Evolutionary conservation across 2,113 vertebrate species (phyloP), one percentile per base, ranked within the genome.

Genomic region (Rhinolophus sinicus): DNA sequence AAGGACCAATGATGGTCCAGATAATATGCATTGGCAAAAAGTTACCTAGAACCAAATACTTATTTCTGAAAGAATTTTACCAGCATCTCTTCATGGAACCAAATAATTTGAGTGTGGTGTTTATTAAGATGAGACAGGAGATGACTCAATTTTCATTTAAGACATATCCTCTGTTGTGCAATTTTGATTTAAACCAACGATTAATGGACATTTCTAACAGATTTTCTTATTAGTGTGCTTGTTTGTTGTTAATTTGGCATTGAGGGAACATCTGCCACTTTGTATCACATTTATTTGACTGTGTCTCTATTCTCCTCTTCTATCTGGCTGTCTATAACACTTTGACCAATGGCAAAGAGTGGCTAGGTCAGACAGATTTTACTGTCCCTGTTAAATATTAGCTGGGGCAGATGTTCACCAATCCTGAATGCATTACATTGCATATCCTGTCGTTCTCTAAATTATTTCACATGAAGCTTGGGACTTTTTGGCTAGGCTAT

Each of bases 1-100:
- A 87, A 67, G 47, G 88, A 70, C 22, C 8, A 50, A 50, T 82
- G 22, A 13, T 18, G 2, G 22, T 1, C 15, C 33, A 88, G 13
- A 47, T 92, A 88, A 26, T 47, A 84, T 58, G 40, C 30, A 86
- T 67, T 90, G 38, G 3, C 33, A 86, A 69, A 35, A 67, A 95
- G 60, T 90, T 70, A 58, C 19, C 12, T 91, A 91, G 19, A 73
- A 47, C 18, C 16, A 93, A 88, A 47, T 80, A 73, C 11, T 84
- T 80, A 88, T 56, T 93, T 95, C 21, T 80, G 70, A 73, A 87
- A 90, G 22, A 91, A 69, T 78, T 88, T 67, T 87, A n/a, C 44
- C 81, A 72, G 13, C 60, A 30, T 81, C 33, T 92, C 52, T 76
- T 85, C 16, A 75, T 18, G 50, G 18, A 70, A 87, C 2, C 47